Evolutionary conservation across 2,797 vertebrate species (phyloP).

Genomic region (Prionace glauca): DNA sequence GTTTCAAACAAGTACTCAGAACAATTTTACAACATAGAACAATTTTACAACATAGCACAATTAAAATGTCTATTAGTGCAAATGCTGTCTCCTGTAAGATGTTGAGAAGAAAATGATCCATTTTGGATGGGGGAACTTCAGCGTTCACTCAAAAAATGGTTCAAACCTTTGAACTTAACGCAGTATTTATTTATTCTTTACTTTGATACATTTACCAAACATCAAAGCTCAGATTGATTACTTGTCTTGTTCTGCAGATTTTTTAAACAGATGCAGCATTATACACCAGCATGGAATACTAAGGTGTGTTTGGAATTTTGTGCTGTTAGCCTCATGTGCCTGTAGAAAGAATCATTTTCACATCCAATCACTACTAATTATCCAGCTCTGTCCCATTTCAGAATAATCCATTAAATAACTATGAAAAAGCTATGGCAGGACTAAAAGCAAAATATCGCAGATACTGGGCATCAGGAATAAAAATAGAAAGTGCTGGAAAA

Average conservation of each 20-base stretch:
- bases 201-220: neutral
- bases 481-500: too few species aligned
- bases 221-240: neutral
- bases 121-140: neutral
- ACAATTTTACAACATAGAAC: neutral
- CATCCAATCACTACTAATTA: neutral
- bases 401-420: neutral
- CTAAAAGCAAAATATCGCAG: too few species aligned
- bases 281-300: neutral
- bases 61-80: too few species aligned
- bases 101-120: neutral
- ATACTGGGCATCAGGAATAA: too few species aligned
- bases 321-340: neutral
- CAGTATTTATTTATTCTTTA: slow-evolving; percentile 4
- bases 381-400: neutral
- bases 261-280: neutral
- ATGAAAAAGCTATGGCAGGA: neutral
- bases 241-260: neutral
- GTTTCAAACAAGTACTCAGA: neutral
- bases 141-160: neutral
- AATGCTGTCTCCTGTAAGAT: neutral
- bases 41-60: neutral
- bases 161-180: neutral
- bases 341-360: neutral
- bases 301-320: neutral